These are phyloP conservation scores for Typhlichthys eigenmanni DNA, from an alignment of 2,797 vertebrate genomes.

Conservation along the genomic window DNA sequence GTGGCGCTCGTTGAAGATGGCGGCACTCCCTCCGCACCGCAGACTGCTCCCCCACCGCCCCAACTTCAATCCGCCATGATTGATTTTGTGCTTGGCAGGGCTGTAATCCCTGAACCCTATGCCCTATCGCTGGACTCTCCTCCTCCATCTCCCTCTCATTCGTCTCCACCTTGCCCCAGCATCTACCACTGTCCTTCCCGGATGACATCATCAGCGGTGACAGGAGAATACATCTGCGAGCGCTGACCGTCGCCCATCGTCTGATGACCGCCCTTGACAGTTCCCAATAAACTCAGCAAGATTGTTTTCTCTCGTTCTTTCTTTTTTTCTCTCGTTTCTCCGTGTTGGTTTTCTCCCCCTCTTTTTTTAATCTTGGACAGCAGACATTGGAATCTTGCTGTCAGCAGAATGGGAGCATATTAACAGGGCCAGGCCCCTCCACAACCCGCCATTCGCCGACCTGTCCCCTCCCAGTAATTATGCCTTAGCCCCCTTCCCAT, in stretches of 20 bases:
- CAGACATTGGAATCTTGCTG: constrained; percentile 82
- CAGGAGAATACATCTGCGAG: constrained; percentile 74
- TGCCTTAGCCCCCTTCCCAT: constrained; percentile 82
- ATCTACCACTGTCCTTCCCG: constrained; percentile 52
- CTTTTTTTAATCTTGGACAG: constrained; percentile 74
- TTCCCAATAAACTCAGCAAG: constrained; percentile 74
- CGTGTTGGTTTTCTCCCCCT: neutral
- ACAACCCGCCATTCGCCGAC: constrained; percentile 75
- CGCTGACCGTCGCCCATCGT: constrained; percentile 48
- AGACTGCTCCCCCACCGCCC: constrained; percentile 32
- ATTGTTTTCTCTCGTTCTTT: constrained; percentile 56
- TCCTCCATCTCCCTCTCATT: constrained; percentile 15
- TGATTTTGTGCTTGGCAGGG: constrained; percentile 62
- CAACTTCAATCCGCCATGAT: constrained; percentile 53
- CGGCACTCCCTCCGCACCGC: constrained; percentile 29
- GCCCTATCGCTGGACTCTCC: constrained; percentile 38
- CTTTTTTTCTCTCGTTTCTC: neutral
- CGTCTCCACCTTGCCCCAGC: constrained; percentile 33
- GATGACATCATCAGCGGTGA: constrained; percentile 70
- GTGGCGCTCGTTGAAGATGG: constrained; percentile 45
- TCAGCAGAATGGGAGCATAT: constrained; percentile 86
- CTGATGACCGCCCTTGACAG: constrained; percentile 63
- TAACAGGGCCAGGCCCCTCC: constrained; percentile 74
- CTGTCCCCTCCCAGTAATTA: constrained; percentile 85
- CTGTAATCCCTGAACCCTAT: constrained; percentile 72